A percentile compares a stretch with the other conserved stretches of the same genome.
These are phyloP conservation scores for Malacosoma neustria DNA, from an alignment of 2,888 invertebrate genomes.

Conservation along the genomic window DNA sequence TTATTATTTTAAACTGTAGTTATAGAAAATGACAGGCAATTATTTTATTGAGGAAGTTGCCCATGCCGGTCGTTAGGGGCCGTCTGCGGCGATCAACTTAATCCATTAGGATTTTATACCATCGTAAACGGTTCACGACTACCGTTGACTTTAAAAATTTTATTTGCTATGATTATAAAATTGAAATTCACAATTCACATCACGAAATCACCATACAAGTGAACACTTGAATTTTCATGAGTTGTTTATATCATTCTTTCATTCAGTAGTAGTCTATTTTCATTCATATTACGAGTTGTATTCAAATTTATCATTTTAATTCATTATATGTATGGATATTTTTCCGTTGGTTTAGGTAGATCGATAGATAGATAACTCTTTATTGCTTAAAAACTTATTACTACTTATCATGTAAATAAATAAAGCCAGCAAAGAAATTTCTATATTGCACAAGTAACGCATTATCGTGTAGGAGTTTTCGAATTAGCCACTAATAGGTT, in stretches of 20 bases:
- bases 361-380: no score
- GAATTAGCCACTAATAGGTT: constrained; percentile 54
- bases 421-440: no score
- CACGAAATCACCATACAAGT: constrained; percentile 11
- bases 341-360: no score
- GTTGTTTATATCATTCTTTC: no score
- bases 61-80: constrained; percentile 56
- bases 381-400: no score
- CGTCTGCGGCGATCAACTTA: constrained; percentile 56
- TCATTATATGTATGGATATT: no score
- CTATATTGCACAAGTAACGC: constrained; percentile 41
- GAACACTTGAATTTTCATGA: constrained; percentile 8
- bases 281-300: no score
- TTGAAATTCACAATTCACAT: constrained; percentile 20
- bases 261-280: no score
- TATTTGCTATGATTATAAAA: constrained; percentile 39
- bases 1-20: constrained; percentile 13
- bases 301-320: no score
- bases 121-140: constrained; percentile 66
- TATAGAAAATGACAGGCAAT: constrained; percentile 38
- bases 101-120: constrained; percentile 68
- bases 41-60: constrained; percentile 70
- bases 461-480: constrained; percentile 52
- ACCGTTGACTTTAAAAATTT: constrained; percentile 47
- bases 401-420: no score